Base-by-base conservation (phyloP, 2,113 vertebrate genomes). In the Acanthisitta chloris region DNA sequence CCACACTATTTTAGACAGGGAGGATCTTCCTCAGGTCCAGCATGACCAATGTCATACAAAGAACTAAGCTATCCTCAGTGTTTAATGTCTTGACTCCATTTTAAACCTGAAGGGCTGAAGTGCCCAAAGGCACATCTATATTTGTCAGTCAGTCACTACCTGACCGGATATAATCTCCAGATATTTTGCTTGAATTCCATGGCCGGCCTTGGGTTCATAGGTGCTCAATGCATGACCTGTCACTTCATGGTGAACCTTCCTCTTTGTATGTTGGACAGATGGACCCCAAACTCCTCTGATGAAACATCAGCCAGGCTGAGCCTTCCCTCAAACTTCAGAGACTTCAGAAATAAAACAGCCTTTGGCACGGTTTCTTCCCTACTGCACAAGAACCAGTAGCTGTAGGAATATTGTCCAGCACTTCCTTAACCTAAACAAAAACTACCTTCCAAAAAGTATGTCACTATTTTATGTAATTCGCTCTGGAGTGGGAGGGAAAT, bases 51-150 rank as follows among this genome's bases (percentile, higher is more conserved):
- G 38, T 71, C 29, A 51, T 23, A 25, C 12, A 36, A 71, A 65
- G 49, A 74, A 57, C 25, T 81, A 34, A 81, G 4, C 13, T n/a
- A 7, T 34, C 23, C 8, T 42, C 3, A 0, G 13, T 17, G 71
- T 49, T 57, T 24, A 38, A 5, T 38, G 46, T 76, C 26, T 57
- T 1, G 0, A 5, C 18, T 40, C 11, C 8, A 1, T 81, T 81
- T 78, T 51, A 54, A 38, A 55, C 26, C 23, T 33, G 59, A 58
- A 52, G 16, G 40, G 31, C 4, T 72, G 18, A 0, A 49, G 46
- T 28, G 33, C 33, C n/a, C 31, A 34, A 34, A 67, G 71, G 34
- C 34, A 29, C 3, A 6, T 8, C 19, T 46, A 0, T 18, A 38
- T 54, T 90, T 76, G 57, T 33, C 48, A 42, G n/a, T 19, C 34